phyloP scores from a whole-genome alignment of 92 coral and sea anemone genomes.

The Paramuricea clavata region DNA sequence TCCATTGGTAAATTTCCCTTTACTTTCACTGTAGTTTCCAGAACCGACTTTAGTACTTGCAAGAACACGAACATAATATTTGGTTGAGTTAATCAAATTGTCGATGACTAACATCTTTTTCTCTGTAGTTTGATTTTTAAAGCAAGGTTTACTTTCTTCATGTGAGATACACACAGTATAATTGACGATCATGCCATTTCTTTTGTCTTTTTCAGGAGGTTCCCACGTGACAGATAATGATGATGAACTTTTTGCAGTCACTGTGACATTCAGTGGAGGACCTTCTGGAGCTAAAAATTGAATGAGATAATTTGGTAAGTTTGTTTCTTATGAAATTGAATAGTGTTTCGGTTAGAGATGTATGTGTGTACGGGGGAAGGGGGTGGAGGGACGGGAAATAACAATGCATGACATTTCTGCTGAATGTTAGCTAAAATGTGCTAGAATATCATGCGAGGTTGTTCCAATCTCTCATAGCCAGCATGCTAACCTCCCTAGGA shows the following conservation, averaged over 20 bases:
- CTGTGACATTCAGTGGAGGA: not conserved
- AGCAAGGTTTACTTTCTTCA: not conserved
- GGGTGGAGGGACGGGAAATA: too few relatives aligned
- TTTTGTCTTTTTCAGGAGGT: not conserved
- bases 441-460: too few relatives aligned
- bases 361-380: too few relatives aligned
- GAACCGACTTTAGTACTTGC: constrained; percentile 1
- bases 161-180: constrained; percentile 1
- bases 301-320: not conserved
- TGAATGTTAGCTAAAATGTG: too few relatives aligned
- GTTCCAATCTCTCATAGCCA: too few relatives aligned
- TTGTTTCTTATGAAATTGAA: too few relatives aligned
- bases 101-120: not conserved
- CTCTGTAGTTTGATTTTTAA: not conserved
- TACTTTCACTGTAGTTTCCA: not conserved
- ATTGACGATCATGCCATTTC: not conserved
- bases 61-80: constrained; percentile 3
- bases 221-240: not conserved
- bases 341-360: too few relatives aligned
- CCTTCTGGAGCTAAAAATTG: not conserved
- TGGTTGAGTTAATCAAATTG: not conserved
- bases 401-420: too few relatives aligned
- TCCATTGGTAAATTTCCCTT: not conserved
- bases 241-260: not conserved
- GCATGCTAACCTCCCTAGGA: too few relatives aligned